Conservation (phyloP, 2,113 vertebrate species). For the Phocoena sinus region DNA sequence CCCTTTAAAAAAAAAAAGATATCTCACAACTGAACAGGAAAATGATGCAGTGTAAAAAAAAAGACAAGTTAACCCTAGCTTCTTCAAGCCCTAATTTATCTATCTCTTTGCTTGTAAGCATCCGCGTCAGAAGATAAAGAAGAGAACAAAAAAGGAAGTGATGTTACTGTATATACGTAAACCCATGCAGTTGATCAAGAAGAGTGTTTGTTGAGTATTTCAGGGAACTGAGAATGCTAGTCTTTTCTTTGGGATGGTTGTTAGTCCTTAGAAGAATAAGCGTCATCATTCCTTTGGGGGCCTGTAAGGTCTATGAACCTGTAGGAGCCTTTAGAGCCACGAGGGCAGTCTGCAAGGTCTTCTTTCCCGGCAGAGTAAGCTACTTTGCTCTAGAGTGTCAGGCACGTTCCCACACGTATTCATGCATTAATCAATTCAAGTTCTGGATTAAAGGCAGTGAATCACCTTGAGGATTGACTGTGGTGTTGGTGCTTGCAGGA, state of each 20-base stretch:
- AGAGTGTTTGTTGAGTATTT: neutral
- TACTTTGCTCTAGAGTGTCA: neutral
- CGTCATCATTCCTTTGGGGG: neutral
- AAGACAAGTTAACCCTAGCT: neutral
- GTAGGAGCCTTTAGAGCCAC: neutral
- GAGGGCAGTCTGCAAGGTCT: neutral
- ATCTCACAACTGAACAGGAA: neutral
- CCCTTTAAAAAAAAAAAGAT: neutral
- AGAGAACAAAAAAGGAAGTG: neutral
- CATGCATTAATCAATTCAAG: neutral
- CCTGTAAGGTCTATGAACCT: neutral
- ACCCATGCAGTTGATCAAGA: neutral
- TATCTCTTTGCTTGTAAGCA: neutral
- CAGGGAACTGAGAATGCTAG: neutral
- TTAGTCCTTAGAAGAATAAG: neutral
- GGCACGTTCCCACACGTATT: neutral
- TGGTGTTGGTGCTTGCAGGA: constrained; percentile 47
- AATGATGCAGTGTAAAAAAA: neutral
- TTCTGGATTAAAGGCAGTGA: constrained; percentile 46
- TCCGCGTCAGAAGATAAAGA: neutral
- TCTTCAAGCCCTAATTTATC: neutral
- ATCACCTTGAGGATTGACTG: constrained; percentile 19
- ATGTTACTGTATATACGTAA: neutral
- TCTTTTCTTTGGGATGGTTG: neutral
- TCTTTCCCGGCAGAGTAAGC: neutral